Conservation (phyloP, 1,140 invertebrate species). For the Aphidius ervi region DNA sequence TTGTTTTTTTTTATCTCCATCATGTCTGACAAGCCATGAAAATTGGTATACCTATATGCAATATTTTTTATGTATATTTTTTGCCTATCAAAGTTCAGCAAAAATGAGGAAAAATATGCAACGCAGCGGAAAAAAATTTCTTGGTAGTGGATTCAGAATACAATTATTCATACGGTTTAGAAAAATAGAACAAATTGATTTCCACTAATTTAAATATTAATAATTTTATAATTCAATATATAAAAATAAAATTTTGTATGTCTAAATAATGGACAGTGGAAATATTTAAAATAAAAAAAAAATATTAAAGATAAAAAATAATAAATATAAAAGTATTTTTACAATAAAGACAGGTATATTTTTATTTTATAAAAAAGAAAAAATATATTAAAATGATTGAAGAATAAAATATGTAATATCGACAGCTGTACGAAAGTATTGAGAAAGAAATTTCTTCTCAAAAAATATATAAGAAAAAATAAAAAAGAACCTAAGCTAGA, state of each 20-base stretch:
- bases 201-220: no score
- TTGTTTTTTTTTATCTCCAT: slow-evolving; percentile 8
- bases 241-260: no score
- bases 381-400: background rate
- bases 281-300: slow-evolving; percentile 4
- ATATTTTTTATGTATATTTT: no score
- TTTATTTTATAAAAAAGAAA: slow-evolving; percentile 4
- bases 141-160: no score
- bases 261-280: background rate
- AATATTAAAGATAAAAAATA: background rate
- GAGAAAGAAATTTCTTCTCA: slow-evolving; percentile 5
- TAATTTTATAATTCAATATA: no score
- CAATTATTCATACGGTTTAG: no score
- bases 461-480: background rate
- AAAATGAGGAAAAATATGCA: no score
- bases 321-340: background rate
- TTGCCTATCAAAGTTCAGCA: no score
- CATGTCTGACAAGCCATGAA: slow-evolving; percentile 14
- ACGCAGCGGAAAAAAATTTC: no score
- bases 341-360: background rate
- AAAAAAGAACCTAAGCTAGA: slow-evolving; percentile 3
- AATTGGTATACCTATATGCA: background rate
- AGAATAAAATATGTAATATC: slow-evolving; percentile 1
- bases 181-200: no score
- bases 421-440: slow-evolving; percentile 1